Evolutionary conservation across 2,113 vertebrate genomes (phyloP).

Genomic region (Cavia porcellus): DNA sequence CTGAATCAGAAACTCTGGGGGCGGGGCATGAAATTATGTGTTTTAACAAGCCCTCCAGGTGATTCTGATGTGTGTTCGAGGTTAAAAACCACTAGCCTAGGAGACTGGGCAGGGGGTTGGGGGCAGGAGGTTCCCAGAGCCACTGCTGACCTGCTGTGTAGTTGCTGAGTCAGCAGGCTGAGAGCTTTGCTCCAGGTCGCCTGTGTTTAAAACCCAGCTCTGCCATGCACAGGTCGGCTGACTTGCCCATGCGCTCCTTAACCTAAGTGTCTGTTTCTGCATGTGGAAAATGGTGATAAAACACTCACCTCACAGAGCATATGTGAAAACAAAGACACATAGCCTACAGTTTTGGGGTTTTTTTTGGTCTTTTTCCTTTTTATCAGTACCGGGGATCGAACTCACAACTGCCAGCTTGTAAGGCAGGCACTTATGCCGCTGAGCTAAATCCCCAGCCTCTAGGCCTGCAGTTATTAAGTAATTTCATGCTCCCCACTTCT

Average conservation of each 20-base stretch:
- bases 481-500: not conserved
- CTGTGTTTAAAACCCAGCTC: conserved; percentile 26
- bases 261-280: conserved; percentile 24
- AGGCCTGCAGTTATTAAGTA: not conserved
- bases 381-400: too few species aligned
- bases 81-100: conserved; percentile 56
- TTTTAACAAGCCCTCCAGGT: conserved; percentile 77
- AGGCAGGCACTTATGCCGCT: too few species aligned
- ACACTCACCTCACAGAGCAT: not conserved
- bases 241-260: not conserved
- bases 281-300: not conserved
- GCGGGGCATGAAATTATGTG: conserved; percentile 56
- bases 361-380: too few species aligned
- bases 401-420: too few species aligned
- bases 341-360: too few species aligned
- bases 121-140: conserved; percentile 23
- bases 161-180: conserved; percentile 41
- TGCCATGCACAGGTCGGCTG: not conserved
- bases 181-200: not conserved
- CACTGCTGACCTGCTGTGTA: not conserved
- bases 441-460: too few species aligned
- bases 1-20: conserved; percentile 71
- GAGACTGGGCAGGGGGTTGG: not conserved
- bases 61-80: conserved; percentile 17
- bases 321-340: not conserved